phyloP scores from a whole-genome alignment of 1,140 invertebrate genomes.

The Euwallacea similis region DNA sequence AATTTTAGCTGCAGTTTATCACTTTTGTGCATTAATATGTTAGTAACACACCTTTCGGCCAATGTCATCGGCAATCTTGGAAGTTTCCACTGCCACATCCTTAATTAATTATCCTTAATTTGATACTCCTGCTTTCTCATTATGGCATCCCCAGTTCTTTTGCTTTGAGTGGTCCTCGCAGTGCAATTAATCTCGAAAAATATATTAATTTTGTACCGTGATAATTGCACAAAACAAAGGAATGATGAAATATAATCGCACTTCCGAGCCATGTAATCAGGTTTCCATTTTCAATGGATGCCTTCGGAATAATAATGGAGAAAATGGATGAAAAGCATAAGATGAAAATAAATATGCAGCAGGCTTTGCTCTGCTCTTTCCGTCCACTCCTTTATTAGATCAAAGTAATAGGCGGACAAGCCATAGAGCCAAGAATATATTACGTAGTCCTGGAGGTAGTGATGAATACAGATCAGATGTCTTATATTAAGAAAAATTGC shows the following conservation, averaged over 20 bases:
- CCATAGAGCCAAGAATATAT: constrained; percentile 13
- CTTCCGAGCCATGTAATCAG: constrained; percentile 38
- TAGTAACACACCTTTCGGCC: not conserved
- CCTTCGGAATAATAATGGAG: constrained; percentile 37
- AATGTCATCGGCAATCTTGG: not conserved
- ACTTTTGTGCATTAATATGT: not conserved
- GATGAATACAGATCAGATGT: constrained; percentile 13
- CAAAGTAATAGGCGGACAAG: constrained; percentile 24
- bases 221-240: constrained; percentile 43
- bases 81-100: too few relatives aligned
- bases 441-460: not conserved
- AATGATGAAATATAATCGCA: constrained; percentile 41
- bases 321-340: constrained; percentile 38
- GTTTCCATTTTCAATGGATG: constrained; percentile 41
- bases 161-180: not conserved
- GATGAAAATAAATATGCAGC: constrained; percentile 42
- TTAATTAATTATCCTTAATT: not conserved
- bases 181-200: constrained; percentile 17
- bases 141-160: not conserved
- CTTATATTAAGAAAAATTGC: constrained; percentile 5
- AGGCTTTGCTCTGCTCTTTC: constrained; percentile 31
- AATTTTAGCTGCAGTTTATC: constrained; percentile 7
- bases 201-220: constrained; percentile 36
- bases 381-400: constrained; percentile 34
- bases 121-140: not conserved